phyloP scores from a whole-genome alignment of 2,113 vertebrate species.

The Cavia aperea region DNA sequence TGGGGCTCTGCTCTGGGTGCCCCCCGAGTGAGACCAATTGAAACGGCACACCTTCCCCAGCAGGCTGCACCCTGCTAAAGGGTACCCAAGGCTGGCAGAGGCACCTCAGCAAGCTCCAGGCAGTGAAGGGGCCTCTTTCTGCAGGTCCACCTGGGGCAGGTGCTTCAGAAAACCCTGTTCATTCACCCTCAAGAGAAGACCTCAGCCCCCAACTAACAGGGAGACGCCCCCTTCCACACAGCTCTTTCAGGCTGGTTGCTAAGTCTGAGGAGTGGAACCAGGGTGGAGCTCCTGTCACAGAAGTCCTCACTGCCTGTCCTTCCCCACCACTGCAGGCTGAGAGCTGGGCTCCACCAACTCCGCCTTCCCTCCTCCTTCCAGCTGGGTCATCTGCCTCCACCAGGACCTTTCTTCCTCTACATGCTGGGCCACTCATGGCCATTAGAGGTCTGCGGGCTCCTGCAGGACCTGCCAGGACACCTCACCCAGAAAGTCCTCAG shows the following conservation, averaged over 20 bases:
- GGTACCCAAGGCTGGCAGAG: not conserved
- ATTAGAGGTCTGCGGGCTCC: not conserved
- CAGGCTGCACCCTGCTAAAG: fast-evolving
- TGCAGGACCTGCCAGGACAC: not conserved
- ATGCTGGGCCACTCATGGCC: not conserved
- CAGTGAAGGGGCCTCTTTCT: not conserved
- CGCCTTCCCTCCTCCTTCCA: not conserved
- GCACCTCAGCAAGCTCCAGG: not conserved
- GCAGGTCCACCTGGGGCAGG: not conserved
- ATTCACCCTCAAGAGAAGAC: not conserved
- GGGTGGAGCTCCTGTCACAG: not conserved
- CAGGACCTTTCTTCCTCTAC: not conserved
- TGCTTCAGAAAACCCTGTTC: too few species aligned
- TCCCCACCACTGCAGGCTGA: too few species aligned
- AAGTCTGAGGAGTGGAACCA: not conserved
- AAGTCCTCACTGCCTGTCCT: not conserved
- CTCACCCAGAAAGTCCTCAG: not conserved
- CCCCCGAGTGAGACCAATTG: not conserved
- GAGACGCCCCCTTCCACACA: fast-evolving
- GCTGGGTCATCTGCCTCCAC: not conserved
- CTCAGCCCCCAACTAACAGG: fast-evolving
- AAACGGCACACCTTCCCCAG: fast-evolving
- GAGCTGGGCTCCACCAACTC: not conserved
- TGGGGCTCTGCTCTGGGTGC: fast-evolving
- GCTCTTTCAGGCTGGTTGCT: fast-evolving